phyloP scores from a whole-genome alignment of 2,797 vertebrate genomes.

The Cynodonichthys magdalenae region DNA sequence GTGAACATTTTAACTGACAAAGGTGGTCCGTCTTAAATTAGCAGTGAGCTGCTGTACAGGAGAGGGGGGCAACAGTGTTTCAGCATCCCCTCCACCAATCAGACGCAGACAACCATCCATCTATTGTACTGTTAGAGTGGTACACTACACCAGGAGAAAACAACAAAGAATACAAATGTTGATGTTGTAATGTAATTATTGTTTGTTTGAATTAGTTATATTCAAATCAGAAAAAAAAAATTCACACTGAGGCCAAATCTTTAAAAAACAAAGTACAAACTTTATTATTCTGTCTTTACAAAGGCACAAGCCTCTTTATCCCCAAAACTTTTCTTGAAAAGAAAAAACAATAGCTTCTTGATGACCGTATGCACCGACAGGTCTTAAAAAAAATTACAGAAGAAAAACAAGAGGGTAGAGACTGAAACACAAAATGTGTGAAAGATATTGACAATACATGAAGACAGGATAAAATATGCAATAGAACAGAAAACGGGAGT shows the following conservation, averaged over 20 bases:
- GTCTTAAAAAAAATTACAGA: conserved; percentile 68
- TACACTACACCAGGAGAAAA: conserved; percentile 11
- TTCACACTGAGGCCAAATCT: conserved; percentile 44
- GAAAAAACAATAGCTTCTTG: conserved; percentile 94
- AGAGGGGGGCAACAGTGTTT: neutral
- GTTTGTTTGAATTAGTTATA: neutral
- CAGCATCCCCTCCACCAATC: conserved; percentile 46
- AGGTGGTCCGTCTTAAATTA: conserved; percentile 59
- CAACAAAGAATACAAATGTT: conserved; percentile 14
- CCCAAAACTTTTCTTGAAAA: conserved; percentile 81
- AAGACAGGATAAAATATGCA: conserved; percentile 39
- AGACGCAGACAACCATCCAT: conserved; percentile 57
- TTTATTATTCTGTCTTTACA: conserved; percentile 99
- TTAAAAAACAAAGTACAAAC: conserved; percentile 99
- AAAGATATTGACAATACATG: conserved; percentile 41
- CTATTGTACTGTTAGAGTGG: conserved; percentile 19
- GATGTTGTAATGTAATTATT: conserved; percentile 1
- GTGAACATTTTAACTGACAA: conserved; percentile 37
- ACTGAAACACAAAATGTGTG: conserved; percentile 52
- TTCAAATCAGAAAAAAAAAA: conserved; percentile 10
- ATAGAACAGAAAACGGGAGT: conserved; percentile 40
- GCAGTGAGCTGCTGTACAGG: conserved; percentile 43
- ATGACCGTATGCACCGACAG: conserved; percentile 86
- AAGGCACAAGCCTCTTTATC: conserved; percentile 95
- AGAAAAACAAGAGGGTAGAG: conserved; percentile 37